Evolutionary conservation across 2,888 invertebrate genomes (phyloP), one percentile per base, ranked within the genome.

Genomic region (Argyra leucocephala): DNA sequence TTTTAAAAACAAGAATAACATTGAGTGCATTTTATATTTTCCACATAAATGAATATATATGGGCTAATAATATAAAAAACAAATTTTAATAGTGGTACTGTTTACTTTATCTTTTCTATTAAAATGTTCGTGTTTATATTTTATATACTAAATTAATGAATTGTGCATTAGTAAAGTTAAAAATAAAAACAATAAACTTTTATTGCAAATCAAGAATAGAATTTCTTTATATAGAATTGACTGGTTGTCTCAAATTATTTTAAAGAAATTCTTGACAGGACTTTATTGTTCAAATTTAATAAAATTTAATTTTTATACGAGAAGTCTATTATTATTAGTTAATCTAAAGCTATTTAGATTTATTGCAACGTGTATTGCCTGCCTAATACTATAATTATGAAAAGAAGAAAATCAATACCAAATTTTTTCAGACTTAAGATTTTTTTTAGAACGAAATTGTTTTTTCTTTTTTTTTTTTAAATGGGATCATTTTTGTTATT

Each of bases 401-500:
- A 62, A 48, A 62, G 48, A 18, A 57, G 48, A 23, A 63, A 36
- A 31, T 22, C 57, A 59, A 23, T 18, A 63, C 31, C 59, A 63
- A 63, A 58, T 36, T 37, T 57, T 64, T 22, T 60, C 24, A 60
- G 24, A 60, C 24, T 21, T 26, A 26, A 61, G 26, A 61, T 10
- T 22, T 61, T 61, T 60, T 48, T 15, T 18, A 48, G 18, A 48
- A n/a, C 18, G 48, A 48, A 48, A 48, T 18, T 21, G 18, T 26
- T 58, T 57, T 63, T 24, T 26, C 7, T 6, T 26, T 26, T 26
- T 26, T 31, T 6, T 31, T 22, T 63, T 62, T 61, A 22, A 36
- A 62, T 58, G 37, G 60, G 57, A 62, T 67, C 31, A 60, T 65
- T 59, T 66, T 60, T 65, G 15, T 37, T 15, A 31, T 59, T 66